These are phyloP conservation scores for Lithobates sylvaticus DNA, from an alignment of 2,797 vertebrate genomes.

Conservation along the genomic window DNA sequence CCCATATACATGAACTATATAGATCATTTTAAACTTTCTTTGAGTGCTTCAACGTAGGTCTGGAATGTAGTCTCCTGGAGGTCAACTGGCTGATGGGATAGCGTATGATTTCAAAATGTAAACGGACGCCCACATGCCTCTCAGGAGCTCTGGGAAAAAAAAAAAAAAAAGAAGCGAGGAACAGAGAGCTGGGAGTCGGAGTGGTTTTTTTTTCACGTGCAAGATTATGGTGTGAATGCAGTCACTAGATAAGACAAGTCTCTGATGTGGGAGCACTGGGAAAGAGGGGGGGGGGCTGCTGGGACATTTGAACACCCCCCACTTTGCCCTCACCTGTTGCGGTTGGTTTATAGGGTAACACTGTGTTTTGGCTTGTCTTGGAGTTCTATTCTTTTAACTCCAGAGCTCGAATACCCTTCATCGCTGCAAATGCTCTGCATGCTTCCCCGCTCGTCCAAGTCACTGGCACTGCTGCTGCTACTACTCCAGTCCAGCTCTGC, in stretches of 20 bases:
- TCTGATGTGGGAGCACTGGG: conserved; percentile 50
- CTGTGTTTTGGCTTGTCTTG: conserved; percentile 76
- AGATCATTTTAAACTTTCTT: conserved; percentile 3
- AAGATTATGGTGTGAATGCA: conserved; percentile 55
- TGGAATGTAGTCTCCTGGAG: conserved; percentile 59
- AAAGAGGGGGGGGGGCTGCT: neutral
- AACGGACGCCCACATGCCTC: conserved; percentile 48
- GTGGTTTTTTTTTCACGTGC: conserved; percentile 53
- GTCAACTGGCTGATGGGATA: conserved; percentile 49
- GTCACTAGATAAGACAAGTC: conserved; percentile 53
- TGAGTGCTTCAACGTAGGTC: conserved; percentile 48
- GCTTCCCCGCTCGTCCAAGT: conserved; percentile 91
- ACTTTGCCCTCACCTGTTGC: conserved; percentile 67
- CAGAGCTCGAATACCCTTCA: conserved; percentile 92
- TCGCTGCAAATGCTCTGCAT: conserved; percentile 92
- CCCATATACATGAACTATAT: conserved; percentile 38
- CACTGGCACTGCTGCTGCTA: conserved; percentile 94
- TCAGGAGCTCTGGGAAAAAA: conserved; percentile 31
- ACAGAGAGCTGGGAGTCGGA: conserved; percentile 51
- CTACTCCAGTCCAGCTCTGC: conserved; percentile 92
- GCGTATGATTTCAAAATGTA: conserved; percentile 44
- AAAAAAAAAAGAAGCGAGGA: conserved; percentile 8
- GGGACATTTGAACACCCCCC: conserved; percentile 20
- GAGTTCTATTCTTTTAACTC: conserved; percentile 81
- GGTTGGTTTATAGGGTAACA: conserved; percentile 75